phyloP scores from a whole-genome alignment of 2,888 invertebrate species.

The Pseudeuparius sepicola region DNA sequence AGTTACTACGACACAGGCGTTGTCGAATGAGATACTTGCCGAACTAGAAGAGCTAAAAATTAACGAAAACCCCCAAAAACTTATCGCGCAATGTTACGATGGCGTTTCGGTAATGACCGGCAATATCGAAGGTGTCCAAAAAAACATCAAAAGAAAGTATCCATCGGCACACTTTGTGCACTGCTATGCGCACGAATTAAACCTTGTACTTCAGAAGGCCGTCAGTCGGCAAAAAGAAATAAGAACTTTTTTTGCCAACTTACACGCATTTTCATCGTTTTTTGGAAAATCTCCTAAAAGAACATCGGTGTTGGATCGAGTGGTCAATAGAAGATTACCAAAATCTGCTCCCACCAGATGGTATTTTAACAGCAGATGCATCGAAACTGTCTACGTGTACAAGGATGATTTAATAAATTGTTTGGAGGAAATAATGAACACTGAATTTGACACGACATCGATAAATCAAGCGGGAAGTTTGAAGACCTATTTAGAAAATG shows the following conservation, averaged over 20 bases:
- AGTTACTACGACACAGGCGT: not conserved
- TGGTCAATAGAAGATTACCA: constrained; percentile 12
- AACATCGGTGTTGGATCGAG: constrained; percentile 12
- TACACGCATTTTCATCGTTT: constrained; percentile 13
- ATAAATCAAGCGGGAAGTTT: constrained; percentile 12
- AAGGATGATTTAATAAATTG: constrained; percentile 8
- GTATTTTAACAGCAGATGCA: constrained; percentile 13
- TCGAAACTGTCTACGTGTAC: constrained; percentile 13
- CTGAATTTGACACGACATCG: constrained; percentile 7
- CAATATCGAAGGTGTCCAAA: constrained; percentile 10
- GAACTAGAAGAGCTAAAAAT: constrained; percentile 5
- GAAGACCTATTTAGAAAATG: constrained; percentile 4
- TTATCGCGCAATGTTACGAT: constrained; percentile 12
- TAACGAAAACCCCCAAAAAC: too few relatives aligned
- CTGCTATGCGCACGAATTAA: constrained; percentile 6
- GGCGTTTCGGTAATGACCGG: constrained; percentile 11
- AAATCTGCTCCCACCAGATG: constrained; percentile 13
- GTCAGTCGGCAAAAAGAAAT: constrained; percentile 7
- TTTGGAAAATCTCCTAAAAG: constrained; percentile 14
- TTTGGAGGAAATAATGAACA: constrained; percentile 12
- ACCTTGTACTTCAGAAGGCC: not conserved
- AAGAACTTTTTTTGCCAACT: constrained; percentile 13
- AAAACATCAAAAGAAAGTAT: constrained; percentile 6
- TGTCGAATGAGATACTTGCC: constrained; percentile 1
- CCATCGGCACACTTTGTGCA: constrained; percentile 6